phyloP scores from a whole-genome alignment of 2,888 invertebrate genomes.

The Drosophila bunnanda region DNA sequence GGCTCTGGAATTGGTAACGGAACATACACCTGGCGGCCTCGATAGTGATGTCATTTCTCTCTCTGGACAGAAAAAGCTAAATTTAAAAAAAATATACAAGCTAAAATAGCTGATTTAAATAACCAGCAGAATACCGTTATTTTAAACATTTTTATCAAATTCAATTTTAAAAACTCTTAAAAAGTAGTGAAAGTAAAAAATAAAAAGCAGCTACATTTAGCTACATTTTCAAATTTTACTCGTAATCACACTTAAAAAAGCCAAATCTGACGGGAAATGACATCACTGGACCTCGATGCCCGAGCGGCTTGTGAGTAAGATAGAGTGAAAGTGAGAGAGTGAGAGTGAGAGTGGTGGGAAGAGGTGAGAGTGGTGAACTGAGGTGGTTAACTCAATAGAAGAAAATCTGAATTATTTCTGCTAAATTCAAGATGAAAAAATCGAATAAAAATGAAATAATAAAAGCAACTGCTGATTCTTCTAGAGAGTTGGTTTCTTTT shows the following conservation, averaged over 20 bases:
- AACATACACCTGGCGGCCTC: conserved; percentile 23
- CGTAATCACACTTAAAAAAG: too few species aligned
- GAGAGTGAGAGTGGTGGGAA: conserved; percentile 18
- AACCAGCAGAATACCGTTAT: too few species aligned
- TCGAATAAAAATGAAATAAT: conserved; percentile 22
- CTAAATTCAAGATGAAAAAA: conserved; percentile 34
- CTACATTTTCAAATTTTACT: too few species aligned
- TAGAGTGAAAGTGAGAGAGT: conserved; percentile 11
- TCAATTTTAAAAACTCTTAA: too few species aligned
- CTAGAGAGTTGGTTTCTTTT: conserved; percentile 50
- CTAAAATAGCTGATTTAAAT: too few species aligned
- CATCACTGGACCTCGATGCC: background rate
- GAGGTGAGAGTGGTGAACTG: conserved; percentile 28
- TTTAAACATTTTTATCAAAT: too few species aligned
- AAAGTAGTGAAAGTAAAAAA: too few species aligned
- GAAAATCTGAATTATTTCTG: conserved; percentile 32
- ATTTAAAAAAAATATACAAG: too few species aligned
- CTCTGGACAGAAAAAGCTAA: too few species aligned
- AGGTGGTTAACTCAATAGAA: conserved; percentile 29
- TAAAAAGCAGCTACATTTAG: too few species aligned
- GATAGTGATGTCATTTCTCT: background rate
- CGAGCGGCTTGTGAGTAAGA: background rate
- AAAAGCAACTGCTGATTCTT: conserved; percentile 69
- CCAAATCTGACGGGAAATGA: too few species aligned
- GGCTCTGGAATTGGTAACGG: conserved; percentile 3